Evolutionary conservation across 2,113 vertebrate species (phyloP).

Genomic region (Perognathus longimembris): DNA sequence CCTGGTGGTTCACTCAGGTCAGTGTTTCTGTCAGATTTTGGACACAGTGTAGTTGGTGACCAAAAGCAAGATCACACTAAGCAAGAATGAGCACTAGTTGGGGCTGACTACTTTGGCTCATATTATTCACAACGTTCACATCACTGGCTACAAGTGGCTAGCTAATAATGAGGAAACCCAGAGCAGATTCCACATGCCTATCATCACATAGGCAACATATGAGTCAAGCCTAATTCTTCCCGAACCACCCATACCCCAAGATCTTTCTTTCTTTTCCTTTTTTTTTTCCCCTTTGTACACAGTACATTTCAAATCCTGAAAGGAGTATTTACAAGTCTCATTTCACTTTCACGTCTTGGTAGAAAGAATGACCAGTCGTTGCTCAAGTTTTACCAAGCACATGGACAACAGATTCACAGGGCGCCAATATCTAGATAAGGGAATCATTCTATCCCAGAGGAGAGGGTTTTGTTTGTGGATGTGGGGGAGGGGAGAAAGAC

Average conservation of each 20-base stretch:
- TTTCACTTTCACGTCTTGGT: conserved; percentile 33
- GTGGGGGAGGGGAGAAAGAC: fast-evolving
- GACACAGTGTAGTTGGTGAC: not conserved
- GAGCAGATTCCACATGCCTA: not conserved
- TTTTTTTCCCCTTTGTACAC: not conserved
- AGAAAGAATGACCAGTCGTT: not conserved
- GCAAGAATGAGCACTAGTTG: not conserved
- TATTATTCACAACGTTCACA: not conserved
- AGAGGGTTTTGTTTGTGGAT: not conserved
- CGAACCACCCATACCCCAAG: not conserved
- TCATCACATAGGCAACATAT: not conserved
- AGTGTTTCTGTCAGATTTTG: not conserved
- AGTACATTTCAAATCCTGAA: conserved; percentile 32
- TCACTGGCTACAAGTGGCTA: conserved; percentile 29
- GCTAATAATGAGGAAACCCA: not conserved
- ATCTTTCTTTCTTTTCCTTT: not conserved
- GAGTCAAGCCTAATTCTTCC: not conserved
- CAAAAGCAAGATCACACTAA: not conserved
- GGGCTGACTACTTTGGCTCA: not conserved
- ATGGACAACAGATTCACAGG: not conserved
- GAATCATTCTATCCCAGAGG: not conserved
- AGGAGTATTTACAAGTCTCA: not conserved
- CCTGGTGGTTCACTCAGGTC: not conserved
- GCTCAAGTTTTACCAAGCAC: conserved; percentile 35
- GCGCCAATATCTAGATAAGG: not conserved